Percentiles rank a stretch among this genome's conserved stretches.
phyloP scores from a whole-genome alignment of 2,113 vertebrate species.

The Caracal caracal region DNA sequence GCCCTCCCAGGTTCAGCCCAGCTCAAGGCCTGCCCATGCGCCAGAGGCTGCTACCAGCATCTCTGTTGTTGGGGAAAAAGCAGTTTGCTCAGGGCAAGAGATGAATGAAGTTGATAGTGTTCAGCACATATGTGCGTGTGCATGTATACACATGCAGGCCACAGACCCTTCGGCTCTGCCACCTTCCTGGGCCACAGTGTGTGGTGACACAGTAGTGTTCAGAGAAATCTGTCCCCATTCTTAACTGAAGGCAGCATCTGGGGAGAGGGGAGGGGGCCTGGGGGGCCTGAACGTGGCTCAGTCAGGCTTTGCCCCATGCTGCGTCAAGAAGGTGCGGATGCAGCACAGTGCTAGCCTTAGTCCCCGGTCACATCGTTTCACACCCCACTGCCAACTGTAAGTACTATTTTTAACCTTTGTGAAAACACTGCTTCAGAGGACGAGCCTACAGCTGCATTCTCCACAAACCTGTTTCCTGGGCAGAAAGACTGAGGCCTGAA shows the following conservation, averaged over 20 bases:
- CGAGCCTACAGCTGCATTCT: background rate
- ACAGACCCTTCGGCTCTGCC: background rate
- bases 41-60: background rate
- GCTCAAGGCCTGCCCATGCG: background rate
- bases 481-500: slow-evolving; percentile 65
- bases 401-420: slow-evolving; percentile 71
- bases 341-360: background rate
- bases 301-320: slow-evolving; percentile 1
- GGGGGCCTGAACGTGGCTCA: background rate
- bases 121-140: background rate
- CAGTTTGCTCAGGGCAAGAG: background rate
- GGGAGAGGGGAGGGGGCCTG: background rate
- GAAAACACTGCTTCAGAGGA: slow-evolving; percentile 54
- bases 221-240: background rate
- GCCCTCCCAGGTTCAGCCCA: background rate
- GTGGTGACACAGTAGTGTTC: background rate
- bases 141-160: too few relatives aligned
- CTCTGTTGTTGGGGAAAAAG: background rate
- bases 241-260: background rate
- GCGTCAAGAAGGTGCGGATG: slow-evolving; percentile 2
- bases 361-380: slow-evolving; percentile 56
- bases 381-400: slow-evolving; percentile 57
- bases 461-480: slow-evolving; percentile 57
- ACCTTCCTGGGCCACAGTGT: background rate
- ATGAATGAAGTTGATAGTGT: background rate